phyloP scores from a whole-genome alignment of 2,888 invertebrate species.

The Dryadula phaetusa region DNA sequence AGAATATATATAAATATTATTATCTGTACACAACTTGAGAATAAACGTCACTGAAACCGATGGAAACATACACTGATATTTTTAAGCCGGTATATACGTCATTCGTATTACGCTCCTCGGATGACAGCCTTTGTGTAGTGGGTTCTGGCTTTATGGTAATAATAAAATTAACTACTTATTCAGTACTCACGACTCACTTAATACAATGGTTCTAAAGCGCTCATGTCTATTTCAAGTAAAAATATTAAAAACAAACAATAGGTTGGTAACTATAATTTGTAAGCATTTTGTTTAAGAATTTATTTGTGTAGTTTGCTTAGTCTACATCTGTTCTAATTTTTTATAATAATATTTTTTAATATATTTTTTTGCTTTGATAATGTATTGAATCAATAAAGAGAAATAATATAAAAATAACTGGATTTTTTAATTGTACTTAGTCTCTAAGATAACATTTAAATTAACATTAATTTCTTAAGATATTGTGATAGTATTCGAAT shows the following conservation, averaged over 20 bases:
- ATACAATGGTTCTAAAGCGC: conserved; percentile 5
- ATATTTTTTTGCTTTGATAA: background rate
- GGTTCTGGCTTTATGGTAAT: conserved; percentile 5
- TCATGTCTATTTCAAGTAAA: background rate
- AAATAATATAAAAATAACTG: background rate
- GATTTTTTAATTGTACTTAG: too few species aligned
- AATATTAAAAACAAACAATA: conserved; percentile 2
- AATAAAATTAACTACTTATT: conserved; percentile 20
- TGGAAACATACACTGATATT: background rate
- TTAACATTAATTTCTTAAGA: conserved; percentile 3
- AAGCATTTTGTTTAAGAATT: background rate
- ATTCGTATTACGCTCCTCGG: conserved; percentile 8
- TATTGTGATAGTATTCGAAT: background rate
- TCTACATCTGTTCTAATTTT: background rate
- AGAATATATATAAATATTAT: background rate
- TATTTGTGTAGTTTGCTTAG: background rate
- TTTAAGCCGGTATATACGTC: conserved; percentile 24
- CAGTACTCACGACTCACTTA: conserved; percentile 11
- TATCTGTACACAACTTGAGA: background rate
- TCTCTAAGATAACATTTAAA: too few species aligned
- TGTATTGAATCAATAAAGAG: background rate
- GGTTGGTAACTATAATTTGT: background rate
- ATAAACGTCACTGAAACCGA: conserved; percentile 11
- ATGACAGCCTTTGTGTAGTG: conserved; percentile 10
- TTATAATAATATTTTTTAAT: background rate